phyloP scores from a whole-genome alignment of 2,888 invertebrate genomes.

The Steinernema scapterisci region DNA sequence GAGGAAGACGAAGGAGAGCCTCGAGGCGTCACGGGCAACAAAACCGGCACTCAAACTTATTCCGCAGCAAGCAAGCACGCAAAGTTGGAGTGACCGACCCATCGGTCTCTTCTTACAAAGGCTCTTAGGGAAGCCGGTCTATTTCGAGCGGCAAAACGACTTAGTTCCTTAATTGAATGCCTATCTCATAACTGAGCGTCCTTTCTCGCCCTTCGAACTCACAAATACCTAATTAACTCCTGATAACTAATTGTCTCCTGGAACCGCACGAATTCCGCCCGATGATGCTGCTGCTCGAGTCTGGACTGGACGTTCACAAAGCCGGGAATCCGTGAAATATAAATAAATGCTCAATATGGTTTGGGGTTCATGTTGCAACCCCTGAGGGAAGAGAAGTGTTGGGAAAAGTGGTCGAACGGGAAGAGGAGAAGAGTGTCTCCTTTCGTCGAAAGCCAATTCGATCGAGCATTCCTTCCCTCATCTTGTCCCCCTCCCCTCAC shows the following conservation, averaged over 20 bases:
- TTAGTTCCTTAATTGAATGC: slow-evolving; percentile 17
- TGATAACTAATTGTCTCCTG: not conserved
- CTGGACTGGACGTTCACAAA: no score
- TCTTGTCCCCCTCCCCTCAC: slow-evolving; percentile 27
- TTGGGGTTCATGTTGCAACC: slow-evolving; percentile 22
- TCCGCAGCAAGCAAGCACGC: slow-evolving; percentile 13
- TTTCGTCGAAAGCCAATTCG: slow-evolving; percentile 33
- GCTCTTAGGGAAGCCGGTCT: not conserved
- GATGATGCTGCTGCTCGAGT: no score
- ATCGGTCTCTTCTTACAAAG: not conserved
- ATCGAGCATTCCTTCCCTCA: slow-evolving; percentile 31
- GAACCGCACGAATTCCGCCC: not conserved
- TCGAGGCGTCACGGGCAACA: slow-evolving; percentile 11
- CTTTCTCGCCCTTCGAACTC: not conserved
- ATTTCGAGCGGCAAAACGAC: not conserved
- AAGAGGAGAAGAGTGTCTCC: slow-evolving; percentile 26
- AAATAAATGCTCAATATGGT: not conserved
- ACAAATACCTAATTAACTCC: not conserved
- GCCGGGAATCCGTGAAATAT: no score
- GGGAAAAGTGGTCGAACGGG: not conserved
- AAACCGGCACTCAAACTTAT: slow-evolving; percentile 25
- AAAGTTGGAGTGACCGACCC: slow-evolving; percentile 11
- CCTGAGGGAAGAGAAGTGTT: not conserved
- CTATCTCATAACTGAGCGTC: not conserved
- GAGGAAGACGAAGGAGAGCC: slow-evolving; percentile 8